These are phyloP conservation scores for Bombus balteatus DNA, from an alignment of 1,140 invertebrate species.

Conservation along the genomic window DNA sequence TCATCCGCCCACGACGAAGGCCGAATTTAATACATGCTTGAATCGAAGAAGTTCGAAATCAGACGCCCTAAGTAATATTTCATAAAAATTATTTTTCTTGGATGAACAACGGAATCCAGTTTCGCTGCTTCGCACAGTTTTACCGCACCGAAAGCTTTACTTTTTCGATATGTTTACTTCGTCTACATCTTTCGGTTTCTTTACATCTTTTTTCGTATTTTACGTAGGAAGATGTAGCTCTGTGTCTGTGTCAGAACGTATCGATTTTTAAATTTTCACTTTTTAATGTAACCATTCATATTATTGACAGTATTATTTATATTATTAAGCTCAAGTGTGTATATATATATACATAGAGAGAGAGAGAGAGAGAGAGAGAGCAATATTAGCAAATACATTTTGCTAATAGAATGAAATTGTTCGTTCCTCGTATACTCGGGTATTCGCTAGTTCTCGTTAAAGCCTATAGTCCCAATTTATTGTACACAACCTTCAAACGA, in stretches of 20 bases:
- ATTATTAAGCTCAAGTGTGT: neutral
- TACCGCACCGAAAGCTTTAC: neutral
- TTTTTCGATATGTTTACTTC: too few relatives aligned
- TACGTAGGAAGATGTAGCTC: too few relatives aligned
- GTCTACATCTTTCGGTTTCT: too few relatives aligned
- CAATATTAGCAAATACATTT: too few relatives aligned
- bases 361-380: too few relatives aligned
- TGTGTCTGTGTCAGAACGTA: too few relatives aligned
- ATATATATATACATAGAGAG: too few relatives aligned
- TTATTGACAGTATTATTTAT: too few relatives aligned
- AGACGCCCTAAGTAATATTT: neutral
- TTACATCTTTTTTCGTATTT: too few relatives aligned
- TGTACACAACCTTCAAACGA: neutral
- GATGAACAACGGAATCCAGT: neutral
- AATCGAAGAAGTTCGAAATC: neutral
- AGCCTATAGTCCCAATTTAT: neutral
- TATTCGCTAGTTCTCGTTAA: neutral
- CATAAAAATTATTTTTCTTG: neutral
- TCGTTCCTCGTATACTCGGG: neutral
- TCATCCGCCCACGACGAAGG: constrained; percentile 33
- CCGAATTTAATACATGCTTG: neutral
- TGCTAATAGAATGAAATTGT: neutral
- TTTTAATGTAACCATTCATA: too few relatives aligned
- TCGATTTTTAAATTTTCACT: too few relatives aligned
- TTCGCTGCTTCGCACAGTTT: neutral